Conservation (phyloP, 2,888 invertebrate genomes). For the Tetranychus truncatus region DNA sequence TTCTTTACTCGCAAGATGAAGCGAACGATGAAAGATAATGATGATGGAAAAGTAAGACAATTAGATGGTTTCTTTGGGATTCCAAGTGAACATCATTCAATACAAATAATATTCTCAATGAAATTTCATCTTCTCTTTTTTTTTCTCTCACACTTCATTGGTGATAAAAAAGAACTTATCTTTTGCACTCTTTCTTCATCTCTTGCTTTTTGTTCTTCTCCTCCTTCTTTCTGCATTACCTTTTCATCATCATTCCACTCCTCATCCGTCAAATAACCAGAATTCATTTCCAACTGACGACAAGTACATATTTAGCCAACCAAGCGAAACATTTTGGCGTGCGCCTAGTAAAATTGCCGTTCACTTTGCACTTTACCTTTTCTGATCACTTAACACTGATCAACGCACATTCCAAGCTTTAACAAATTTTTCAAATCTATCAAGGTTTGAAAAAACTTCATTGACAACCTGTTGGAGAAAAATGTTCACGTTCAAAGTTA, state of each 20-base stretch:
- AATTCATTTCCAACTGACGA: background rate
- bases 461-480: too few species aligned
- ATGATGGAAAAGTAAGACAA: background rate
- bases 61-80: background rate
- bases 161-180: background rate
- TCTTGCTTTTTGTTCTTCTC: background rate
- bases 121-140: background rate
- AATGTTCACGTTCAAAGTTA: too few species aligned
- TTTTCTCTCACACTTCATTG: background rate
- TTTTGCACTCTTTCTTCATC: too few species aligned
- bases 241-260: conserved; percentile 1
- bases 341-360: background rate
- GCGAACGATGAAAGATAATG: background rate
- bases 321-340: background rate
- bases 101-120: background rate
- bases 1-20: background rate
- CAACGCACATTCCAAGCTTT: too few species aligned
- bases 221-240: background rate
- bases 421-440: too few species aligned
- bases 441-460: too few species aligned
- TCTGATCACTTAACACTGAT: background rate
- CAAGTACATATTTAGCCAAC: background rate
- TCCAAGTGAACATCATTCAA: background rate
- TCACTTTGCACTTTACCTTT: background rate
- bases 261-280: background rate